A percentile compares a stretch with the other conserved stretches of the same genome.
Conservation (phyloP, 2,888 invertebrate genomes). For the Chironomus riparius region DNA sequence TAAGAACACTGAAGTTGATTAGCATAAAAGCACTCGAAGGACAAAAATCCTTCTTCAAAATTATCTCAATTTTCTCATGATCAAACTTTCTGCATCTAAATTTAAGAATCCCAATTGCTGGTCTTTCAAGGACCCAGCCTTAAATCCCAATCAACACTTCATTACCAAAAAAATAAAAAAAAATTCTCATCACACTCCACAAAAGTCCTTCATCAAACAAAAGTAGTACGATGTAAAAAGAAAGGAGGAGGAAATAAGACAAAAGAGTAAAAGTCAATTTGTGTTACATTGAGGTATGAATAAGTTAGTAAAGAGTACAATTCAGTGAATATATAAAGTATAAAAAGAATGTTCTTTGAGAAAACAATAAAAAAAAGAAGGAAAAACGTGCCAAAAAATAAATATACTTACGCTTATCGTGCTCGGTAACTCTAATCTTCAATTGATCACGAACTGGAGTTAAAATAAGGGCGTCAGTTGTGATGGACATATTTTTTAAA, state of each 20-base stretch:
- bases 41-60: no score
- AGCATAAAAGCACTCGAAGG: no score
- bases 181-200: no score
- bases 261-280: background rate
- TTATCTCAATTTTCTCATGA: no score
- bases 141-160: no score
- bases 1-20: no score
- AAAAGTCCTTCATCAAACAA: no score
- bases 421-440: conserved; percentile 63
- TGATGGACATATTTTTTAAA: conserved; percentile 50
- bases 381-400: background rate
- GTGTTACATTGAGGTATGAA: background rate
- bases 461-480: conserved; percentile 59
- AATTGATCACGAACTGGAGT: conserved; percentile 65
- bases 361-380: background rate
- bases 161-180: background rate
- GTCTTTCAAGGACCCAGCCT: no score
- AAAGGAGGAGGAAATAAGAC: background rate
- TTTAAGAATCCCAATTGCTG: no score
- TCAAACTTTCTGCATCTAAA: no score
- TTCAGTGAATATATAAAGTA: background rate
- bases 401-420: conserved; percentile 58
- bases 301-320: background rate
- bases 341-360: background rate
- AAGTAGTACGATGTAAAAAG: background rate